Conservation (phyloP, 2,113 vertebrate species). For the Hystrix cristata region DNA sequence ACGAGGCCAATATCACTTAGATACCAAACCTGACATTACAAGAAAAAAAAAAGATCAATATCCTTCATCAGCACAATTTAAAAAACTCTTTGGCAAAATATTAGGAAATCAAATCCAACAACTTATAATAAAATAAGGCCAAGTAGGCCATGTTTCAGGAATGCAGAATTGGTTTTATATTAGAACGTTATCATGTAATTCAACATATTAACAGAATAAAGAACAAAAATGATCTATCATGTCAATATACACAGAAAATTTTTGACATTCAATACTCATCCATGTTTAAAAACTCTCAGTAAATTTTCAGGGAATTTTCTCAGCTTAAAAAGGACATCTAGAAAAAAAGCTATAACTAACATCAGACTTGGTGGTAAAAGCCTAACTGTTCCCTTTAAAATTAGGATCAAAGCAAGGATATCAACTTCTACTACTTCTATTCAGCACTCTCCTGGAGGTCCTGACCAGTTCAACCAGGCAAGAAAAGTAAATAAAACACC, state of each 20-base stretch:
- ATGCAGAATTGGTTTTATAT: background rate
- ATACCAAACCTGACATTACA: background rate
- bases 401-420: background rate
- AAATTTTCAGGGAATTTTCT: background rate
- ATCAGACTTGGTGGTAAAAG: background rate
- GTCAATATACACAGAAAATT: background rate
- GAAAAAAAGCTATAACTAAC: background rate
- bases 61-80: background rate
- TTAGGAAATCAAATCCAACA: background rate
- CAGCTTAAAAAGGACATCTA: background rate
- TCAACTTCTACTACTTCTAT: background rate
- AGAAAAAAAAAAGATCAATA: background rate
- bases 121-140: constrained; percentile 33
- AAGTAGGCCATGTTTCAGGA: background rate
- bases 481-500: background rate
- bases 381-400: background rate
- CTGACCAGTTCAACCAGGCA: background rate
- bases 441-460: background rate
- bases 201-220: background rate
- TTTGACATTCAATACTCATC: background rate
- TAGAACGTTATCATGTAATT: background rate
- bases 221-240: background rate
- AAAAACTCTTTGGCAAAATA: background rate
- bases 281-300: background rate
- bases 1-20: background rate